Evolutionary conservation across 2,113 vertebrate species (phyloP).

Genomic region (Phaetusa simplex): DNA sequence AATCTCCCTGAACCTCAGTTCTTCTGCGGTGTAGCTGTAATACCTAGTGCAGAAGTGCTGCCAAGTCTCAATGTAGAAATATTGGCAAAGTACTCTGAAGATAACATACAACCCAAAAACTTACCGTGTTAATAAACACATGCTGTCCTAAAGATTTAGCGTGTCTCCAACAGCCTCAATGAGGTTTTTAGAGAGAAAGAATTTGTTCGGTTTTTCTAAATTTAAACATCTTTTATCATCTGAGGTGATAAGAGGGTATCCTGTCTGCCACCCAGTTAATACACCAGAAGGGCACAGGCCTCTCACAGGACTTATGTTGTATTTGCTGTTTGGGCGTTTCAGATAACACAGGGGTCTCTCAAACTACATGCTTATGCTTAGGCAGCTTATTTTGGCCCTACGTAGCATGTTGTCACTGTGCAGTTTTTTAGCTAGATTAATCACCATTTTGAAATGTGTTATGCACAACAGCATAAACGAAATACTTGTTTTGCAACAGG

Average conservation of each 20-base stretch:
- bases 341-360: neutral
- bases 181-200: neutral
- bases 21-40: neutral
- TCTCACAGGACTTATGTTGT: neutral
- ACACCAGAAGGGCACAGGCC: neutral
- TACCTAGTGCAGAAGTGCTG: neutral
- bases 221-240: neutral
- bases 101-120: neutral
- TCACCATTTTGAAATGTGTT: neutral
- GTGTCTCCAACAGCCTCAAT: neutral
- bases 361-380: neutral
- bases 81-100: neutral
- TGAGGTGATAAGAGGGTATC: neutral
- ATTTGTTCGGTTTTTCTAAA: neutral
- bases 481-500: constrained; percentile 33
- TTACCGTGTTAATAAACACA: neutral
- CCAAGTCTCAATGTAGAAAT: rapidly evolving
- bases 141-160: neutral
- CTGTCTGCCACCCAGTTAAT: neutral
- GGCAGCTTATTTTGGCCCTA: neutral
- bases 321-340: neutral
- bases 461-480: neutral
- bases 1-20: neutral
- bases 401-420: neutral
- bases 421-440: neutral